Percentiles rank a stretch among this genome's conserved stretches.
Evolutionary conservation across 2,113 vertebrate genomes (phyloP).

Genomic region (Seriola rivoliana): DNA sequence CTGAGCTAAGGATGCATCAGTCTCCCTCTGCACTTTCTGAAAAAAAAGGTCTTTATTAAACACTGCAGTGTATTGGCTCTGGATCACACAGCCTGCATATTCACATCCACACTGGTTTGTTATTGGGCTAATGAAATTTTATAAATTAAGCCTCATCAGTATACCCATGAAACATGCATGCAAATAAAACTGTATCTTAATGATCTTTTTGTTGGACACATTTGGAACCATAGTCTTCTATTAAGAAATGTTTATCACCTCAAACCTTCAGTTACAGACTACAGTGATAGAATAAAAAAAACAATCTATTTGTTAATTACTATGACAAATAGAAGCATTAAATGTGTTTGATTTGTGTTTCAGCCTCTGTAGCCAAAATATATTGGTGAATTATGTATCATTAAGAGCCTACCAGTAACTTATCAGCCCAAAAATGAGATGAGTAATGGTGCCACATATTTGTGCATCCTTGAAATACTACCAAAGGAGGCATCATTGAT

Average conservation of each 20-base stretch:
- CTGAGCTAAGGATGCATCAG: not conserved
- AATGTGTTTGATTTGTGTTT: not conserved
- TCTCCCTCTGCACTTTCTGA: not conserved
- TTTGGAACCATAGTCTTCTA: no score
- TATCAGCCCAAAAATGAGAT: not conserved
- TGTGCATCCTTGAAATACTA: not conserved
- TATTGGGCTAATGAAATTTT: not conserved
- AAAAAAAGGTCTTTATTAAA: not conserved
- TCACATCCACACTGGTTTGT: not conserved
- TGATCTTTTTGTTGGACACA: not conserved
- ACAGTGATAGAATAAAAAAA: not conserved
- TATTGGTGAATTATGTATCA: not conserved
- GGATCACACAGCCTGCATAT: not conserved
- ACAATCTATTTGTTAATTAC: not conserved
- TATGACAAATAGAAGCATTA: not conserved
- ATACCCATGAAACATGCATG: not conserved
- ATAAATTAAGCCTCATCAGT: not conserved
- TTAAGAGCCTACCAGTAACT: not conserved
- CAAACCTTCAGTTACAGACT: not conserved
- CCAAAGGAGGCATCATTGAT: not conserved
- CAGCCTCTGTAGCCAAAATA: not conserved
- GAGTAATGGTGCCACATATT: not conserved
- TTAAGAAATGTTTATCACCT: not conserved
- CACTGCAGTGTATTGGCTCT: not conserved
- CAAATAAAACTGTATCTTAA: not conserved